Conservation (phyloP, 2,888 invertebrate genomes). For the Beris chalybata region DNA sequence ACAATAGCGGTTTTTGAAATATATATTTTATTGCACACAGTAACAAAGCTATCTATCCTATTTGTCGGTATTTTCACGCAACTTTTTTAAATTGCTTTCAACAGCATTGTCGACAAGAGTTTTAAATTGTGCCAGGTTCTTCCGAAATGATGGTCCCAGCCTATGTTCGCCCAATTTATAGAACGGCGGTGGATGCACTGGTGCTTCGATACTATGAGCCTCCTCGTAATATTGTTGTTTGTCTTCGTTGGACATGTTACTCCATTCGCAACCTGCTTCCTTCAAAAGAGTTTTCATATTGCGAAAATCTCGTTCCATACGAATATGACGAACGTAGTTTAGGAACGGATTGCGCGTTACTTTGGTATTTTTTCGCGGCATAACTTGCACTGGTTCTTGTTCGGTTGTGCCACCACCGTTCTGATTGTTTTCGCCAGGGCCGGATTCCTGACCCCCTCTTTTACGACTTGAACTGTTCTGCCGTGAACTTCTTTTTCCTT, state of each 20-base stretch:
- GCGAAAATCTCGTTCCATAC: conserved; percentile 17
- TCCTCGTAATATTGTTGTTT: conserved; percentile 5
- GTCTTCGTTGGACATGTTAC: neutral
- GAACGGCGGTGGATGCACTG: neutral
- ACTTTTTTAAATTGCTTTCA: neutral
- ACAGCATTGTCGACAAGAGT: conserved; percentile 9
- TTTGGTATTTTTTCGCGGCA: neutral
- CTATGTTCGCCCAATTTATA: conserved; percentile 20
- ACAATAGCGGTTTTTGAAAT: too few species aligned
- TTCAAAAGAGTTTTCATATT: conserved; percentile 5
- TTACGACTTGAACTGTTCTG: too few species aligned
- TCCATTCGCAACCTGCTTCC: conserved; percentile 18
- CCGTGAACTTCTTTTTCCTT: too few species aligned
- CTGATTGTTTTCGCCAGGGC: too few species aligned
- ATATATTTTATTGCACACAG: too few species aligned
- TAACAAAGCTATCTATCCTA: too few species aligned
- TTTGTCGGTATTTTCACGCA: neutral
- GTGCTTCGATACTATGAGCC: neutral
- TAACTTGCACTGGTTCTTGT: too few species aligned
- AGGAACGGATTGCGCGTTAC: conserved; percentile 14
- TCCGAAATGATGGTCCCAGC: neutral
- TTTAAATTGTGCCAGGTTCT: conserved; percentile 21
- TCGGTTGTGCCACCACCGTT: too few species aligned
- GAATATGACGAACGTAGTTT: conserved; percentile 17
- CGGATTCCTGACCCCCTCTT: too few species aligned